Evolutionary conservation across 2,888 invertebrate species (phyloP), one percentile per base, ranked within the genome.

Genomic region (Caenorhabditis zanzibari): DNA sequence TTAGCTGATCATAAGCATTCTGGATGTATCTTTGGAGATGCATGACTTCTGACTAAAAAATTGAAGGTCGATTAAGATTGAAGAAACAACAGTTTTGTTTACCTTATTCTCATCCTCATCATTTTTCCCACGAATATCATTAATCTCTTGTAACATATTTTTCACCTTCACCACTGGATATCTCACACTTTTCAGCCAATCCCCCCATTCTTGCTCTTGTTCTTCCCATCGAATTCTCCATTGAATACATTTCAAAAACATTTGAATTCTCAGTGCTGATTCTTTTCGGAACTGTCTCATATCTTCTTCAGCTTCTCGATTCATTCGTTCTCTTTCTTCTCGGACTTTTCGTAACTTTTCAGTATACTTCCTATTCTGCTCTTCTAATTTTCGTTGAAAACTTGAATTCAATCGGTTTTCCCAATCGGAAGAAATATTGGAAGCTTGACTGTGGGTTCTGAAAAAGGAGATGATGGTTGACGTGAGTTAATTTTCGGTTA

Each of bases 221-320:
- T 64, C 56, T 38, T 75, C 64, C 74, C 74, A 75, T 16, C 56
- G 64, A 1, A 75, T 32, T 35, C 54, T 75, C 24, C 64, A 24
- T 7, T 28, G 7, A 16, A 64, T 44, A 47, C 74, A 75, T 22
- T 47, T 44, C 22, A 75, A 26, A 14, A 75, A 66, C 19, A 56
- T 47, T 10, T 56, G 64, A 52, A 74, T 41, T 14, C 63, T 54
- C n/a, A 28, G 9, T 16, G 32, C 58, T 0, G 74, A 64, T n/a
- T 75, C 44, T n/a, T 47, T 44, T 24, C 47, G 12, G n/a, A 75
- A 19, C 28, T 47, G 35, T 64, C 54, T 41, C 54, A 75, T 41
- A 16, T 56, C 52, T 35, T 64, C 56, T 10, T 66, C 56, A 3
- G 56, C 44, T 47, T 75, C 66, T 14, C 32, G 26, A 32, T 75